A percentile compares a stretch with the other conserved stretches of the same genome.
phyloP scores from a whole-genome alignment of 2,888 invertebrate genomes.

The Leptinotarsa rubiginosa region DNA sequence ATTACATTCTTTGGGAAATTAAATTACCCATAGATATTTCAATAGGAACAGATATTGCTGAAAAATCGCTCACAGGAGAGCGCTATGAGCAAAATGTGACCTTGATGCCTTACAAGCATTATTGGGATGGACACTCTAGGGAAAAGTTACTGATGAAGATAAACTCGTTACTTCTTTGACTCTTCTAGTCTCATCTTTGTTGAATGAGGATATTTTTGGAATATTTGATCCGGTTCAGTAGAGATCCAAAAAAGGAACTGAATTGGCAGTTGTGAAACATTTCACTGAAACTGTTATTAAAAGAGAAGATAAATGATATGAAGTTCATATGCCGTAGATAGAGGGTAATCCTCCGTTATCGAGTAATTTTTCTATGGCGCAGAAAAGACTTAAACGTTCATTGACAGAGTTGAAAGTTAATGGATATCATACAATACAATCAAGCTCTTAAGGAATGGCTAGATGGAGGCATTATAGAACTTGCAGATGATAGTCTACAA shows the following conservation, averaged over 20 bases:
- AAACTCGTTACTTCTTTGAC: neutral
- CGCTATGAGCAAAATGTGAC: constrained; percentile 41
- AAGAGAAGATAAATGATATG: constrained; percentile 41
- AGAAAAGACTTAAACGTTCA: neutral
- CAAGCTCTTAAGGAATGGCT: constrained; percentile 22
- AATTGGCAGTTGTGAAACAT: too few relatives aligned
- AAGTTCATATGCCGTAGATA: constrained; percentile 50
- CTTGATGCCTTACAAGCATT: constrained; percentile 47
- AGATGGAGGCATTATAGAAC: constrained; percentile 16
- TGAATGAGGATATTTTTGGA: constrained; percentile 41
- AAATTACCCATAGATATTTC: constrained; percentile 44
- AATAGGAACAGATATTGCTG: constrained; percentile 52
- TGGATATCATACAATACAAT: neutral
- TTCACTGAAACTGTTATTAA: too few relatives aligned
- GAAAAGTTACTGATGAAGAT: neutral
- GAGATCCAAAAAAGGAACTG: neutral
- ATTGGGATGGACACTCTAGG: constrained; percentile 25
- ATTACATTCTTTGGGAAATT: constrained; percentile 27
- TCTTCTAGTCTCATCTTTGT: neutral
- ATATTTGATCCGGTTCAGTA: constrained; percentile 49
- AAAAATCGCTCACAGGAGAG: constrained; percentile 48
- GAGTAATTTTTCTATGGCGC: constrained; percentile 19
- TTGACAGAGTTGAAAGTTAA: constrained; percentile 2
- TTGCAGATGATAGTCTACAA: constrained; percentile 18
- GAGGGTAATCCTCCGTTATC: constrained; percentile 45